Evolutionary conservation across 2,113 vertebrate species (phyloP), one percentile per base, ranked within the genome.

Genomic region (Pelvicachromis taeniatus): DNA sequence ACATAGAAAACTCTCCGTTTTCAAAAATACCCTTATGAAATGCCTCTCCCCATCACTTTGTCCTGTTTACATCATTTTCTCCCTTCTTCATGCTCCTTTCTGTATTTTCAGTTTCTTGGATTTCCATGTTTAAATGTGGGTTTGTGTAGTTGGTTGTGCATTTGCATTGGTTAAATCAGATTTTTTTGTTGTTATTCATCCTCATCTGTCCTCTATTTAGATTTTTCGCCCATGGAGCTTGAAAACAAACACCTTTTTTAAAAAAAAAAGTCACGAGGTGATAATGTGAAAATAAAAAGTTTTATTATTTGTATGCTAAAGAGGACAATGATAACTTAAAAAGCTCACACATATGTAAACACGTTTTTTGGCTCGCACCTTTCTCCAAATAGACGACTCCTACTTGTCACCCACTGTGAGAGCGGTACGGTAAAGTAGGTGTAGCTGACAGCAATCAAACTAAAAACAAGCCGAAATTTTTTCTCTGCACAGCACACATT

Each of bases 361-460:
- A 77, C 35, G 52, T 55, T 84, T 70, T 77, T 65, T 78, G 33
- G 61, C 80, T 85, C 80, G 14, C 78, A 77, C 50, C 17, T 79
- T 21, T 13, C 61, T 54, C 63, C 61, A 59, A 23, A 85, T 70
- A 78, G n/a, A 85, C n/a, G 78, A 65, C 53, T 89, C 85, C 58
- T 48, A 78, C 79, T 82, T 82, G 56, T 87, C 80, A 56, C 33
- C 40, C 65, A 29, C 38, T 3, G 31, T 61, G 78, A 56, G 55
- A 90, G 80, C 7, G 55, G 31, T 38, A 55, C 33, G 11, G 10
- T 38, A 63, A 63, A 58, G 88, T 86, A 55, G 83, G 87, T 7
- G 81, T 78, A 29, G 80, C 17, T 83, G 70, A 92, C 70, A 81
- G 82, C 40, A 82, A 50, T 70, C 82, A 77, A 83, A 83, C 7